phyloP scores from a whole-genome alignment of 2,888 invertebrate species.

The Dexiosoma caninum region DNA sequence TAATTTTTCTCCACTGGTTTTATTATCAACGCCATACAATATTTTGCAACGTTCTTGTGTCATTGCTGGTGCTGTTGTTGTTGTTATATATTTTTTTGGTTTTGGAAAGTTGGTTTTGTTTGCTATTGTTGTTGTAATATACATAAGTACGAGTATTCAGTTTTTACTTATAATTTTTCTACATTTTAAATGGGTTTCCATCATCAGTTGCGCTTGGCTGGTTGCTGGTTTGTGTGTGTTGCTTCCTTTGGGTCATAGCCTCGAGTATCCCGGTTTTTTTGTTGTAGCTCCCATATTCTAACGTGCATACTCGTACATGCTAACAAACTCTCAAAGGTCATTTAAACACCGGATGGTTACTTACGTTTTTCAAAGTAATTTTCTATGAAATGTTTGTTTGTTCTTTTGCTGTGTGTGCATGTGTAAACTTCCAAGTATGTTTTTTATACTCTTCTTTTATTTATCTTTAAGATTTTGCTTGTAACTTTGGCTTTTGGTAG shows the following conservation, averaged over 20 bases:
- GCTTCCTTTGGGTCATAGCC: constrained; percentile 53
- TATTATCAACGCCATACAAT: constrained; percentile 53
- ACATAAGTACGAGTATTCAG: constrained; percentile 33
- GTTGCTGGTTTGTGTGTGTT: constrained; percentile 30
- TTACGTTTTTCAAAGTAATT: constrained; percentile 55
- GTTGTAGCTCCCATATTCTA: constrained; percentile 58
- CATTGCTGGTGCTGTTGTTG: constrained; percentile 41
- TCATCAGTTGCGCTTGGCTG: constrained; percentile 74
- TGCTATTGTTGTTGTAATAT: constrained; percentile 5
- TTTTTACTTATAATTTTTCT: constrained; percentile 38
- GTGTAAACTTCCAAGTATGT: constrained; percentile 30
- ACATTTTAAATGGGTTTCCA: constrained; percentile 68
- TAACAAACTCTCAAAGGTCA: constrained; percentile 71
- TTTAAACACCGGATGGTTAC: constrained; percentile 64
- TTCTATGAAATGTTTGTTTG: constrained; percentile 48
- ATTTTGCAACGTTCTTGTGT: constrained; percentile 8
- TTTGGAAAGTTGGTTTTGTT: constrained; percentile 35
- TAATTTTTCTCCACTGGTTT: constrained; percentile 44
- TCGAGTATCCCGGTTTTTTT: constrained; percentile 31
- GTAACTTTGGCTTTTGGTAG: constrained; percentile 63
- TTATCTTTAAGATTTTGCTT: constrained; percentile 75
- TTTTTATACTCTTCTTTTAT: constrained; percentile 63
- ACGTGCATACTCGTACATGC: constrained; percentile 41
- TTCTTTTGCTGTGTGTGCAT: constrained; percentile 3
- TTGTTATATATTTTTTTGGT: constrained; percentile 59